Percentiles rank a stretch among this genome's conserved stretches.
These are phyloP conservation scores for Xanthia togata DNA, from an alignment of 2,888 invertebrate species.

Conservation along the genomic window DNA sequence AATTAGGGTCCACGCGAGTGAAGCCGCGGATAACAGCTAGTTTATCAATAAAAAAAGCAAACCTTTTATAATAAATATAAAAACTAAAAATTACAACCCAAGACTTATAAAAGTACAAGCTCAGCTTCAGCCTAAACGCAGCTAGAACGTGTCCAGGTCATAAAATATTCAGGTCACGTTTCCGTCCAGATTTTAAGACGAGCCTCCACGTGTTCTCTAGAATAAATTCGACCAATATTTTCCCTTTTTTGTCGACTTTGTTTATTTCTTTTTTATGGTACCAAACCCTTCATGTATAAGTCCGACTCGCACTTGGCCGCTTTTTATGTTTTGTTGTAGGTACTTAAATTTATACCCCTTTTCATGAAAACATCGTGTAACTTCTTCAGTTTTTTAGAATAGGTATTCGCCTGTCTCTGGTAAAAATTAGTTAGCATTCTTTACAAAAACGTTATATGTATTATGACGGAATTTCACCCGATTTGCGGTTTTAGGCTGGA, in stretches of 20 bases:
- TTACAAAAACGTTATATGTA: background rate
- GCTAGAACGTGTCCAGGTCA: conserved; percentile 15
- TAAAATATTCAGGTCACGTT: conserved; percentile 56
- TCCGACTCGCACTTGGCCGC: no score
- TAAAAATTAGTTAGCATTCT: background rate
- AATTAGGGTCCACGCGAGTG: no score
- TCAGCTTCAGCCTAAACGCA: conserved; percentile 9
- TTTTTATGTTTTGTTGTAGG: background rate
- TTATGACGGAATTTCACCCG: background rate
- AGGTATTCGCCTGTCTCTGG: background rate
- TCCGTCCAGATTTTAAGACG: conserved; percentile 20
- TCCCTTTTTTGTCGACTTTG: background rate
- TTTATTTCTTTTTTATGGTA: background rate
- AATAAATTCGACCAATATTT: conserved; percentile 10
- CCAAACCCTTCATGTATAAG: no score
- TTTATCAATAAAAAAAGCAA: background rate
- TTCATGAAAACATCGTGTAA: background rate
- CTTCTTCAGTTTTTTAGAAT: background rate
- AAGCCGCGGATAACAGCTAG: no score
- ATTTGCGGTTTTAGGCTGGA: background rate
- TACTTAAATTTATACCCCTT: no score
- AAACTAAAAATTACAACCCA: background rate
- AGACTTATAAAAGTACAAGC: background rate
- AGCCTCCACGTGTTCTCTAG: conserved; percentile 3
- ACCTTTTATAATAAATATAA: background rate